phyloP scores from a whole-genome alignment of 2,797 vertebrate species.

The Phyllotis vaccarum region DNA sequence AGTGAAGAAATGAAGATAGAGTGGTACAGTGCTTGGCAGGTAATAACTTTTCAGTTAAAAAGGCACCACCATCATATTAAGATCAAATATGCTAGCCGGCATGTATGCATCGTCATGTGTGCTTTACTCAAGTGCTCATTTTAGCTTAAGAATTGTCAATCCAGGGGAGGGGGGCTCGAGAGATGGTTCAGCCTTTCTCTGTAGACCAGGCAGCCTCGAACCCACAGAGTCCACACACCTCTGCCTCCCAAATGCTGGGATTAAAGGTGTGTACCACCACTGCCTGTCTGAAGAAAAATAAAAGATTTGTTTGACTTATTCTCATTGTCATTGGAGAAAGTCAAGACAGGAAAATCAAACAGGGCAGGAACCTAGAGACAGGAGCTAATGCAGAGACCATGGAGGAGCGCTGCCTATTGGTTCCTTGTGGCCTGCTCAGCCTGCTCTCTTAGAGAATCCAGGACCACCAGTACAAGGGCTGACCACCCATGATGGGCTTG shows the following conservation, averaged over 20 bases:
- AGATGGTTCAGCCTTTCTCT: neutral
- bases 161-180: neutral
- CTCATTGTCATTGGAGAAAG: neutral
- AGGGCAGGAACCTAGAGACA: neutral
- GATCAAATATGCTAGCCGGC: constrained; percentile 21
- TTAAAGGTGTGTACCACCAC: neutral
- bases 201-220: neutral
- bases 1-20: constrained; percentile 48
- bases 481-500: neutral
- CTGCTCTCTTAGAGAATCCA: neutral
- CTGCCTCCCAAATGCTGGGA: neutral
- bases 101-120: neutral
- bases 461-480: neutral
- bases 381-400: neutral
- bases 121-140: neutral
- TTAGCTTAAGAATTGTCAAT: constrained; percentile 46
- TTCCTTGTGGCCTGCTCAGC: neutral
- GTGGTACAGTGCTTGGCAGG: neutral
- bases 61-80: neutral
- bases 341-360: neutral
- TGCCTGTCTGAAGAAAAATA: neutral
- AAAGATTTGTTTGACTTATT: neutral
- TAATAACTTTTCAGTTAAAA: constrained; percentile 41
- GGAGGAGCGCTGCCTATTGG: neutral
- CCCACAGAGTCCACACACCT: neutral